Evolutionary conservation across 2,888 invertebrate species (phyloP).

Genomic region (Andrena bucephala): DNA sequence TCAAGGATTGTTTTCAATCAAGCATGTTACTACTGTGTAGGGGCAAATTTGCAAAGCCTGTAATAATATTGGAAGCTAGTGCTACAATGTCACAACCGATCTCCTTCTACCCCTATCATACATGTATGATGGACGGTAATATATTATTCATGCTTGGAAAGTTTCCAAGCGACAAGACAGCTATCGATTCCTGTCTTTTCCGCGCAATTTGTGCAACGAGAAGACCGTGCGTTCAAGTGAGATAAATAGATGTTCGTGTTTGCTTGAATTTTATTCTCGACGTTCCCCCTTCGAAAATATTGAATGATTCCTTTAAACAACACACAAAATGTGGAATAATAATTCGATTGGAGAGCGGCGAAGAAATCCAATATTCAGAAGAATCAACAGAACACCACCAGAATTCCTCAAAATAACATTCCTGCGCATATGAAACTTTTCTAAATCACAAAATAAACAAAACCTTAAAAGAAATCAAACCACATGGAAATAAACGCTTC

Average conservation of each 20-base stretch:
- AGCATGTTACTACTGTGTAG: too few relatives aligned
- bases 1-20: too few relatives aligned
- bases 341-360: too few relatives aligned
- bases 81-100: conserved; percentile 31
- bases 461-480: too few relatives aligned
- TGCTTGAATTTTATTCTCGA: conserved; percentile 6
- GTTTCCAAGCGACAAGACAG: conserved; percentile 52
- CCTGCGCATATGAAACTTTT: too few relatives aligned
- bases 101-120: conserved; percentile 25
- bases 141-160: conserved; percentile 64
- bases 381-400: too few relatives aligned
- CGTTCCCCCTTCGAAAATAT: not conserved
- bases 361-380: too few relatives aligned
- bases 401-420: too few relatives aligned
- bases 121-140: conserved; percentile 58
- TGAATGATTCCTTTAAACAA: not conserved
- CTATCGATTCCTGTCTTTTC: conserved; percentile 50
- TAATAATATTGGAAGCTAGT: conserved; percentile 8
- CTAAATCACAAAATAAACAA: too few relatives aligned
- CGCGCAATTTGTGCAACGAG: conserved; percentile 55
- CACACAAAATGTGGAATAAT: too few relatives aligned
- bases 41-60: not conserved
- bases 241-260: conserved; percentile 13
- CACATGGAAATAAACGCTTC: too few relatives aligned
- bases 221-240: not conserved